phyloP scores from a whole-genome alignment of 1,140 invertebrate genomes.

The Drosophila azteca region DNA sequence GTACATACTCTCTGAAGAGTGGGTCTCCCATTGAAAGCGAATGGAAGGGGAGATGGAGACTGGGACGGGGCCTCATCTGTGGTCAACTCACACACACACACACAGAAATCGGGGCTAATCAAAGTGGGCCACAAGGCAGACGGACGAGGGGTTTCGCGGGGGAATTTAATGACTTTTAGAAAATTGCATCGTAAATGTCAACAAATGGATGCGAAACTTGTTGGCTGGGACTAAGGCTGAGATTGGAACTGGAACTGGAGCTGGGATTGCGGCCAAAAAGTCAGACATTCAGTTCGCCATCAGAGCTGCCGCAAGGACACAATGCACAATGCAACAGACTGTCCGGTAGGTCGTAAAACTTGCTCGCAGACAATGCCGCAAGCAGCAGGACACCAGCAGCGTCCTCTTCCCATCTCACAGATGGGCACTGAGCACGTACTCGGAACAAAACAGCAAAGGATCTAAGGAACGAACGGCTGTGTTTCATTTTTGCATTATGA shows the following conservation, averaged over 20 bases:
- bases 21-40: conserved; percentile 18
- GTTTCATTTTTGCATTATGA: conserved; percentile 68
- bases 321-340: conserved; percentile 61
- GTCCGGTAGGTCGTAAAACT: conserved; percentile 77
- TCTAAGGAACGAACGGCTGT: conserved; percentile 7
- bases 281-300: conserved; percentile 22
- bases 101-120: conserved; percentile 66
- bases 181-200: conserved; percentile 76
- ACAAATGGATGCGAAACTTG: conserved; percentile 60
- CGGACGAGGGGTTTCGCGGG: conserved; percentile 6
- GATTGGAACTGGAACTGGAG: conserved; percentile 1
- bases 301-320: conserved; percentile 34
- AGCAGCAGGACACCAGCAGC: conserved; percentile 45
- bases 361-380: conserved; percentile 46
- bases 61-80: conserved; percentile 21
- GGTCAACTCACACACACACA: conserved; percentile 15
- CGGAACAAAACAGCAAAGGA: conserved; percentile 36
- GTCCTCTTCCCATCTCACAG: conserved; percentile 13
- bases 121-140: conserved; percentile 57
- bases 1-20: conserved; percentile 22
- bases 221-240: conserved; percentile 20
- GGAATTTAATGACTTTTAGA: conserved; percentile 64
- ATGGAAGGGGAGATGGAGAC: conserved; percentile 6
- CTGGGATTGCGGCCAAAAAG: conserved; percentile 23
- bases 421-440: conserved; percentile 57